phyloP scores from a whole-genome alignment of 1,140 invertebrate species.

The Drosophila bocqueti region DNA sequence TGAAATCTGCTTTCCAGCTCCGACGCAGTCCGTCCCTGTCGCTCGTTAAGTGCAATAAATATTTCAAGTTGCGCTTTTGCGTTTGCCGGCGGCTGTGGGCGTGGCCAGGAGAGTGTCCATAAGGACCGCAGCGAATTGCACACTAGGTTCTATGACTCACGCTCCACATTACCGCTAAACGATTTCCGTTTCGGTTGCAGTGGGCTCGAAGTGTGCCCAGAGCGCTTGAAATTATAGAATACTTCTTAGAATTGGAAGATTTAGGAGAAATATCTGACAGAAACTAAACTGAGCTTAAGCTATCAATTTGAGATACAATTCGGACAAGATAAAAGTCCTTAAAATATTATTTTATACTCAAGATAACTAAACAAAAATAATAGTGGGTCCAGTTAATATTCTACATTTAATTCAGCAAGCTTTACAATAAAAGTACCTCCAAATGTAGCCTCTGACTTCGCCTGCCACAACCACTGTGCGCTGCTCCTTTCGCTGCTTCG shows the following conservation, averaged over 20 bases:
- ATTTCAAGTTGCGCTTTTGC: slow-evolving; percentile 80
- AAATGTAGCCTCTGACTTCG: neutral
- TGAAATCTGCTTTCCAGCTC: slow-evolving; percentile 62
- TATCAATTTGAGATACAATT: neutral
- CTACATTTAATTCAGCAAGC: rapidly evolving
- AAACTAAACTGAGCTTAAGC: neutral
- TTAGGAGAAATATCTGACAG: no score
- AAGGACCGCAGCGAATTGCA: slow-evolving; percentile 48
- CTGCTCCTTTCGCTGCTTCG: slow-evolving; percentile 60
- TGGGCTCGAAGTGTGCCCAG: neutral
- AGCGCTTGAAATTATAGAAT: neutral
- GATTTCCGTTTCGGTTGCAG: slow-evolving; percentile 42
- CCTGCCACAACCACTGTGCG: slow-evolving; percentile 17
- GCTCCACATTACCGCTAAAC: slow-evolving; percentile 53
- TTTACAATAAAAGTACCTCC: neutral
- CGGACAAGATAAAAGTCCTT: no score
- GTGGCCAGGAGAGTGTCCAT: slow-evolving; percentile 70
- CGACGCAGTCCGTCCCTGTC: slow-evolving; percentile 29
- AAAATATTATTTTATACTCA: neutral
- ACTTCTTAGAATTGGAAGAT: no score
- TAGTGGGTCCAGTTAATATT: neutral
- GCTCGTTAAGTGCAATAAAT: slow-evolving; percentile 77
- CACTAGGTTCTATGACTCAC: neutral
- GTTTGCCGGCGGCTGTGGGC: slow-evolving; percentile 49
- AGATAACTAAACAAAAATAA: neutral